Evolutionary conservation across 2,113 vertebrate genomes (phyloP).

Genomic region (Zosterops borbonicus): DNA sequence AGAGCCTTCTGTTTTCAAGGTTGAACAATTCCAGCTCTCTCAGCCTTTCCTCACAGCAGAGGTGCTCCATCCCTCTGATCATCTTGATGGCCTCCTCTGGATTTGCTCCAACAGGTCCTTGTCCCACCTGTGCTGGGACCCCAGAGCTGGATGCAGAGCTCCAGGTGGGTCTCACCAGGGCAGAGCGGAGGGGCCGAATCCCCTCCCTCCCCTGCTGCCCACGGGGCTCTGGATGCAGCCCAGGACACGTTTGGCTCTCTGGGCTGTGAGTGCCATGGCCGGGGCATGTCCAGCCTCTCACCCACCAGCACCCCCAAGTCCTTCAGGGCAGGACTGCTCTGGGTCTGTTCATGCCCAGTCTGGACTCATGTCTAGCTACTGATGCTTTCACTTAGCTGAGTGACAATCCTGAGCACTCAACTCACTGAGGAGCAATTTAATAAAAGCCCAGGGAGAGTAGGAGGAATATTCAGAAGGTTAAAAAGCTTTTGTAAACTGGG

Average conservation of each 20-base stretch:
- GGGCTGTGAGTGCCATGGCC: not conserved
- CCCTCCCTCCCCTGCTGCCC: not conserved
- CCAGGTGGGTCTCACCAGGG: not conserved
- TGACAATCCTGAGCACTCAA: not conserved
- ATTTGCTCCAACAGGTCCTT: fast-evolving
- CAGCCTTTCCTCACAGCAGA: not conserved
- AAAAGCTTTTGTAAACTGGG: not conserved
- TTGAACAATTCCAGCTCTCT: not conserved
- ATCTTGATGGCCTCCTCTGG: fast-evolving
- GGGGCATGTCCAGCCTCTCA: not conserved
- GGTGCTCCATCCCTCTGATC: fast-evolving
- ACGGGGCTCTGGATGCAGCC: not conserved
- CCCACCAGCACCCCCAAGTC: not conserved
- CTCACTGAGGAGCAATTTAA: not conserved
- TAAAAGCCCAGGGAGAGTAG: not conserved
- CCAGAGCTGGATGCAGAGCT: not conserved
- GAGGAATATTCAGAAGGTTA: not conserved
- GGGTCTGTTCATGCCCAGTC: not conserved
- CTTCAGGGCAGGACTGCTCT: not conserved
- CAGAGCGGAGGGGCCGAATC: not conserved
- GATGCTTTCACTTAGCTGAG: not conserved
- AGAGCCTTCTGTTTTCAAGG: not conserved
- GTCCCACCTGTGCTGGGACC: not conserved
- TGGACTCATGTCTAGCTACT: not conserved
- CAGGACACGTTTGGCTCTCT: not conserved